Conservation (phyloP, 2,888 invertebrate genomes). For the Agrochola circellaris region DNA sequence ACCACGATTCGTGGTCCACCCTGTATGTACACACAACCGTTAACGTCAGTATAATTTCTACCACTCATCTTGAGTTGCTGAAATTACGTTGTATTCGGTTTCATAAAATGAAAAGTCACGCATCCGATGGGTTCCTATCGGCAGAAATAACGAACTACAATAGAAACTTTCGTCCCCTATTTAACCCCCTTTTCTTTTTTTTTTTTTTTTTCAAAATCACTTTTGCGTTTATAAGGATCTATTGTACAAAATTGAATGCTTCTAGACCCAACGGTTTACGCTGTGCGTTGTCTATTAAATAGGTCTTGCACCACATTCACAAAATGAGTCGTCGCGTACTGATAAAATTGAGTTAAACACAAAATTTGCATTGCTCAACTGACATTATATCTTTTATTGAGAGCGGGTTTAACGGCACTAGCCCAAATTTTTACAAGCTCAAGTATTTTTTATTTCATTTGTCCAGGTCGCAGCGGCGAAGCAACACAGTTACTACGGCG, state of each 20-base stretch:
- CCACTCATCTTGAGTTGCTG: not conserved
- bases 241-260: too few relatives aligned
- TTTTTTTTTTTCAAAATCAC: too few relatives aligned
- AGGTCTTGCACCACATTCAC: not conserved
- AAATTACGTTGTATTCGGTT: not conserved
- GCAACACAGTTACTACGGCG: conserved; percentile 94
- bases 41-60: not conserved
- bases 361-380: not conserved
- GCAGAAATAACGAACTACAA: too few relatives aligned
- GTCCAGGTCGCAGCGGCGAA: conserved; percentile 91
- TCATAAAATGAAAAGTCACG: not conserved
- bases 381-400: not conserved
- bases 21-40: not conserved
- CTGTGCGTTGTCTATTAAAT: too few relatives aligned
- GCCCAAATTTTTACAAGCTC: not conserved
- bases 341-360: not conserved
- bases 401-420: too few relatives aligned
- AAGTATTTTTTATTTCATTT: not conserved
- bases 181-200: too few relatives aligned
- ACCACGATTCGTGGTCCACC: too few relatives aligned
- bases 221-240: too few relatives aligned
- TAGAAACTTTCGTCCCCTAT: too few relatives aligned
- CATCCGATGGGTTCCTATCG: too few relatives aligned
- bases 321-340: not conserved
- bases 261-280: too few relatives aligned